Evolutionary conservation across 2,888 invertebrate species (phyloP), one percentile per base, ranked within the genome.

Genomic region (Flexamia atlantica): DNA sequence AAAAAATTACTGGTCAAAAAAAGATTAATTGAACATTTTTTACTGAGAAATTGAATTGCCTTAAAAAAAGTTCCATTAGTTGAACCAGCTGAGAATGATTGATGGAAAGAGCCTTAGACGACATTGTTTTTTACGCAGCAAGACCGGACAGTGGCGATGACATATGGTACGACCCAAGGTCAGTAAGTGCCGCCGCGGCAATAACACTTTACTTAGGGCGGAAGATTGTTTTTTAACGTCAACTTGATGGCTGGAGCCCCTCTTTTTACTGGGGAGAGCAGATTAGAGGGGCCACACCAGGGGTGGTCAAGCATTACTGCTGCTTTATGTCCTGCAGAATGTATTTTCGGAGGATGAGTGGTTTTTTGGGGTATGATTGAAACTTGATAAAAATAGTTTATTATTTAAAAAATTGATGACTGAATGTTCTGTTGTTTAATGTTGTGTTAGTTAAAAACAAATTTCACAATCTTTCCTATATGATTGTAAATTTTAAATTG

Each of bases 201-300:
- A 84, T 84, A 84, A 84, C 81, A 81, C 79, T 82, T 64, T 79
- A 74, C 82, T 83, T 57, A 57, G 82, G 82, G 74, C 50, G 72
- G 81, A 20, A 74, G 79, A 85, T 85, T 85, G 85, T 85, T 85
- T 83, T 84, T 83, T 84, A 84, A 84, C 84, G 84, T 82, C 84
- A 82, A 84, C 60, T 84, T 84, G 84, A 84, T 84, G 82, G 82
- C 57, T 28, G 12, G n/a, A 46, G 79, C 82, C 72, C 74, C 82
- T 81, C 60, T 42, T 79, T 83, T 79, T 83, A 57, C 50, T 50
- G 57, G 20, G 79, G 79, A 10, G 36, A 36, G 50, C 17, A 50
- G 76, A 76, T 76, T 76, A 76, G 46, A 14, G 53, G 76, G 32
- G 76, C 28, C 17, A 53, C 10, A 23, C 74, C 2, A 42, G 42